Conservation (phyloP, 2,888 invertebrate genomes). For the Leucophora obtusa region DNA sequence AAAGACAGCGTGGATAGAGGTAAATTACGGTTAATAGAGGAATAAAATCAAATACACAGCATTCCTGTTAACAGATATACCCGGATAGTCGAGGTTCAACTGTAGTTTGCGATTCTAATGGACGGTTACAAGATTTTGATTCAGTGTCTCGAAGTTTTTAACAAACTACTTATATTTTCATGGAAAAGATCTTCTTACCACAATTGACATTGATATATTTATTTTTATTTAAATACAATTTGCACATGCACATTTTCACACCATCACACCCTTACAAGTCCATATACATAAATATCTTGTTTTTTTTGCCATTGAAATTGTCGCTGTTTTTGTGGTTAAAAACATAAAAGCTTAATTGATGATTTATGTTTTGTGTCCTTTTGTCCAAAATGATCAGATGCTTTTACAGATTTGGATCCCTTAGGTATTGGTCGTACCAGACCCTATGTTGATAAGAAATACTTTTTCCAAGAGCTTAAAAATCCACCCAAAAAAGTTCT, state of each 20-base stretch:
- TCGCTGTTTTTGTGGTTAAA: conserved; percentile 39
- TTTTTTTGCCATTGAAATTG: conserved; percentile 3
- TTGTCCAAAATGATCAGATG: conserved; percentile 81
- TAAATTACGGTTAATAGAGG: too few relatives aligned
- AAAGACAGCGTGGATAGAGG: too few relatives aligned
- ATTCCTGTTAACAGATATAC: too few relatives aligned
- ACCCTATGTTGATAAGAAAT: conserved; percentile 96
- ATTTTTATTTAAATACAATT: background rate
- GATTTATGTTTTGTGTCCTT: conserved; percentile 59
- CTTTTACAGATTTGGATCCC: conserved; percentile 96
- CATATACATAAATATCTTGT: background rate
- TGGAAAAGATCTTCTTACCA: background rate
- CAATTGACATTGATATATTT: background rate
- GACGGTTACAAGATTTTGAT: too few relatives aligned
- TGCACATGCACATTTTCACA: conserved; percentile 32
- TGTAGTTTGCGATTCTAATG: too few relatives aligned
- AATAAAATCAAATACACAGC: too few relatives aligned
- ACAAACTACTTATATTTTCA: too few relatives aligned
- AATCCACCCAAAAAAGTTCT: conserved; percentile 95
- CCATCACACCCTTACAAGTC: background rate
- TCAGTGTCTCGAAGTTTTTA: too few relatives aligned
- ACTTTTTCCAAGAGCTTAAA: conserved; percentile 96
- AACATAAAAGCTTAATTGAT: conserved; percentile 56
- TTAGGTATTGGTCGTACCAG: conserved; percentile 93
- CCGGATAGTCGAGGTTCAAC: too few relatives aligned